Base-by-base conservation (phyloP, 2,113 vertebrate species). In the Physeter macrocephalus region DNA sequence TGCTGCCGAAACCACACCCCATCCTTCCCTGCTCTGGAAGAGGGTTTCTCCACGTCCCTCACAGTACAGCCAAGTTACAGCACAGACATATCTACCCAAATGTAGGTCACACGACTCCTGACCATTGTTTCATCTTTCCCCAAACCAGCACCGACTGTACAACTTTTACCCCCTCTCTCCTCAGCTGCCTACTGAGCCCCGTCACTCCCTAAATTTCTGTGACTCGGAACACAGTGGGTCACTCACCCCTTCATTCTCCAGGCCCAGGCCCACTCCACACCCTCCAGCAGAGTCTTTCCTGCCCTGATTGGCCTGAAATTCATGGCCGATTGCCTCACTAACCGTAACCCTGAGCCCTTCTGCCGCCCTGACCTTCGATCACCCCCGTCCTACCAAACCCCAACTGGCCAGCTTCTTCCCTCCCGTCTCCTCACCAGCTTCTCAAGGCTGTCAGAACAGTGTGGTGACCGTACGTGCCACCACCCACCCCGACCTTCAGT, bases 401-500 rank as follows among this genome's bases (percentile, higher is more conserved):
- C 7, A 31, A 0, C 39, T 36, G 34, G 17, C 52, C 71, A 83
- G 18, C 71, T 36, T 69, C 41, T 25, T 78, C 75, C 46, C 75
- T 31, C 17, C 17, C 2, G 5, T 29, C 9, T 14, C 25, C 21
- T 11, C 0, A 3, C 15, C 61, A 49, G 72, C n/a, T 78, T 67
- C n/a, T 75, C 6, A 27, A 72, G 15, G n/a, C 31, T 66, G 29
- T 11, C 10, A 2, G 8, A 34, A 11, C 41, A 72, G 39, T 10
- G 4, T 36, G 85, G 29, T 5, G 17, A 12, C 43, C 34, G 8
- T 2, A 34, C 41, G 25, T 36, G 36, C 46, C 36, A 36, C 25
- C 1, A 2, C 13, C 8, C 8, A 5, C 14, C 9, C 18, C 0
- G 3, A 29, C 69, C 39, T 36, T 31, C 31, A 36, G 52, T 1